A percentile compares a stretch with the other conserved stretches of the same genome.
Evolutionary conservation across 2,113 vertebrate species (phyloP).

Genomic region (Entomyzon cyanotis): DNA sequence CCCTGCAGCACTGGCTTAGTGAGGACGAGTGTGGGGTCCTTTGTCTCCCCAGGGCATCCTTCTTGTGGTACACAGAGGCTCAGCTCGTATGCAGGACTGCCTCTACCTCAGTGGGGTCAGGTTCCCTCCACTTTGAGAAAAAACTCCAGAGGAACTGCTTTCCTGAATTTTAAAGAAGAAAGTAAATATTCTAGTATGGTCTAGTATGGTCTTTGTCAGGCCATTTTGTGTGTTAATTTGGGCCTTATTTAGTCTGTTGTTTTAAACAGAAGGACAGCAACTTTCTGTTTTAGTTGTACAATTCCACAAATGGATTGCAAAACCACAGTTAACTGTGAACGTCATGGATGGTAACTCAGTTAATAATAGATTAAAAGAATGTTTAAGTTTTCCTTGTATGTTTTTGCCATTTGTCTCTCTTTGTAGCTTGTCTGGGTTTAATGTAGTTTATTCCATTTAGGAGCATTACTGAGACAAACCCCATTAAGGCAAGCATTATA

Average conservation of each 20-base stretch:
- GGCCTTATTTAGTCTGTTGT: neutral
- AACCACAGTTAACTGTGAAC: neutral
- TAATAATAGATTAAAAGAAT: constrained; percentile 44
- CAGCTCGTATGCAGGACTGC: neutral
- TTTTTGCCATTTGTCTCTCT: constrained; percentile 45
- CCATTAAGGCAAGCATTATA: constrained; percentile 43
- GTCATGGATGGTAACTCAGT: neutral
- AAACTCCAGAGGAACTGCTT: neutral
- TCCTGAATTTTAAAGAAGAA: neutral
- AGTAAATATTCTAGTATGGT: neutral
- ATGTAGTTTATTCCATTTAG: constrained; percentile 44
- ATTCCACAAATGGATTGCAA: constrained; percentile 11
- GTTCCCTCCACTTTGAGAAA: neutral
- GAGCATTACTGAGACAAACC: constrained; percentile 45
- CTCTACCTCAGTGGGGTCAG: neutral
- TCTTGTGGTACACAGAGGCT: neutral
- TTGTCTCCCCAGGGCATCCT: neutral
- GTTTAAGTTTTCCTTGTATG: constrained; percentile 16
- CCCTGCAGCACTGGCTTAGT: neutral
- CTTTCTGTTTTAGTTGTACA: neutral
- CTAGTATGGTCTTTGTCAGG: neutral
- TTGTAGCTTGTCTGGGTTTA: constrained; percentile 21
- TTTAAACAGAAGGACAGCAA: constrained; percentile 1
- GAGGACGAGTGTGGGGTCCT: neutral
- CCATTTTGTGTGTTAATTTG: neutral